Base-by-base conservation (phyloP, 2,113 vertebrate genomes). In the Hippolais icterina region DNA sequence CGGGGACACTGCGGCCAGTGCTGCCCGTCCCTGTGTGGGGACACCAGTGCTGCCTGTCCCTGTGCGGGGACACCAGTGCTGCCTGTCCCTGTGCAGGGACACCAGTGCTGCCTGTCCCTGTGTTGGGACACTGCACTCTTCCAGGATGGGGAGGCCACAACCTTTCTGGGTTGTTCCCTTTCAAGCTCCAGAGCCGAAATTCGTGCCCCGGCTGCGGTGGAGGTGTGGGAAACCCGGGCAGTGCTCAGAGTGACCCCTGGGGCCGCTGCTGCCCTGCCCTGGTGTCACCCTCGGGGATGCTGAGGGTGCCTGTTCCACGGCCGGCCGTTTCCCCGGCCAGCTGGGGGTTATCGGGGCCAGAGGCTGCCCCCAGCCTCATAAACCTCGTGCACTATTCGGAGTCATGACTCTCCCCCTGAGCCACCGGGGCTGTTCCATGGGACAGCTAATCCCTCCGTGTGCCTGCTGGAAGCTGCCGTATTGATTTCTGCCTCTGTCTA, bases 401-500 rank as follows among this genome's bases (percentile, higher is more conserved):
- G 98, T 98, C 98, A 98, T 98, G 98, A 96, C 97, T 98, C 97
- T 94, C 91, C 95, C 97, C 85, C 96, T 94, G 97, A 97, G 44
- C 97, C 54, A 96, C 93, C 97, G 94, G 94, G 52, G 98, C 98
- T 96, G 97, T 98, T 98, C 97, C 91, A 83, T 96, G 98, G 98
- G 98, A 98, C 83, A 95, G 82, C 97, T 98, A 98, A 98, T 98
- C 98, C 98, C 98, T 97, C 98, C 84, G 98, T 60, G 90, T 97
- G 98, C 97, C 98, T 98, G 83, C 97, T 97, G 97, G 97, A 98
- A 98, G 97, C 98, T 94, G 96, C 89, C 8, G 83, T 98, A 98
- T 98, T 98, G 98, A 98, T 98, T 98, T 98, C 98, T 98, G 97
- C 97, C 97, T 98, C 98, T 98, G 96, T 98, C 97, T 98, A 98